Evolutionary conservation across 2,113 vertebrate genomes (phyloP), one percentile per base, ranked within the genome.

Genomic region (Brienomyrus brachyistius): DNA sequence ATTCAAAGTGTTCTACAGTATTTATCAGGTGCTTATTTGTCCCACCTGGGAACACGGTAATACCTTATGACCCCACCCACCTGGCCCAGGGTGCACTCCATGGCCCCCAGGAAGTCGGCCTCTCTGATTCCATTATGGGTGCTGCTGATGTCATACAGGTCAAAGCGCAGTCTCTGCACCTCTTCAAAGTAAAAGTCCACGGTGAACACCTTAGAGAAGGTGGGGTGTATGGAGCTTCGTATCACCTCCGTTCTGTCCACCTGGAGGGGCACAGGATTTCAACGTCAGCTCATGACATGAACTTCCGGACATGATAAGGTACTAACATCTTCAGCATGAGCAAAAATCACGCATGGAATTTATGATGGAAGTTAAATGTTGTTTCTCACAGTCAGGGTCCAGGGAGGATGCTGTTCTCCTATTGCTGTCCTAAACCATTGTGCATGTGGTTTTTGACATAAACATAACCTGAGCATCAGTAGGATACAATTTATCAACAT

Each of bases 151-250:
- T 99, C 97, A 0, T 97, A 97, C 45, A 99, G 97, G 92, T 99
- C 98, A 52, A 97, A 99, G 3, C 98, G 94, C 89, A 99, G 91
- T 1, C 98, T 96, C 93, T 99, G 98, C 47, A 99, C 97, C 92
- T 99, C 98, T 92, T 99, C 98, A 66, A 99, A 99, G 90, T 99
- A 98, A 93, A 98, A 99, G 92, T 99, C 98, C 93, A 99, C 94
- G 0, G 97, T 99, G 92, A 99, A 99, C 66, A 99, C 95, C 93
- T 99, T 99, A 23, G 98, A 99, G 95, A 97, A 99, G 82, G 97
- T 93, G 0, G 98, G 98, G 91, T 97, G 98, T 90, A 97, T 97
- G 88, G 97, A 97, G 95, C 98, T 99, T 50, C 97, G 96, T 50
- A 99, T 97, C 91, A 99, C 97, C 92, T 99, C 98, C 0, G 98